Conservation (phyloP, 2,888 invertebrate species). For the Caenorhabditis plicata region DNA sequence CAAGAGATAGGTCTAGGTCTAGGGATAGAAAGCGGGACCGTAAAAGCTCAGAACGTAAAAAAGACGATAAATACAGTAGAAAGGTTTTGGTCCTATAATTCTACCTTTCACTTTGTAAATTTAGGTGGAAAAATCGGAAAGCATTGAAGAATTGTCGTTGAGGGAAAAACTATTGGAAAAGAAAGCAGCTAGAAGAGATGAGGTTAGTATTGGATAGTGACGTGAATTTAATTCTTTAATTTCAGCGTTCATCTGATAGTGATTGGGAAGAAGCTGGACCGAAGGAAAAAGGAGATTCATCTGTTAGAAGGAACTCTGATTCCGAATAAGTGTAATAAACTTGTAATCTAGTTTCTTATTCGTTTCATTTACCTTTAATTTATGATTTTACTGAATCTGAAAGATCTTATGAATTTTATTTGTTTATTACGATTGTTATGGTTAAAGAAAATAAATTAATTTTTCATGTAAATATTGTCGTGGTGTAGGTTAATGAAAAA, state of each 20-base stretch:
- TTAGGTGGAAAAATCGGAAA: slow-evolving; percentile 20
- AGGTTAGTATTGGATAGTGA: slow-evolving; percentile 3
- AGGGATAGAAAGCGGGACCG: slow-evolving; percentile 19
- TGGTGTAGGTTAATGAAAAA: no score
- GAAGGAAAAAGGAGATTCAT: slow-evolving; percentile 6
- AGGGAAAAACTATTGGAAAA: slow-evolving; percentile 50
- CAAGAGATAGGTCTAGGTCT: slow-evolving; percentile 6
- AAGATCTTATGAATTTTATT: no score
- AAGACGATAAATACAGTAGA: slow-evolving; percentile 17
- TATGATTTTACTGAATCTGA: no score
- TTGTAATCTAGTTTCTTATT: no score
- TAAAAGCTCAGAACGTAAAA: slow-evolving; percentile 16
- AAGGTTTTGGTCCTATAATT: slow-evolving; percentile 12
- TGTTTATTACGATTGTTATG: no score
- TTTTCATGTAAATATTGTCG: no score
- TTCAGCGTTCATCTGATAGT: slow-evolving; percentile 26
- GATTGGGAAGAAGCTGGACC: slow-evolving; percentile 27
- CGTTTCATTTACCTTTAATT: no score
- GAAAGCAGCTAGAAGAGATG: slow-evolving; percentile 12
- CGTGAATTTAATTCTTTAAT: slow-evolving; percentile 3
- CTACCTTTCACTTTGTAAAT: not conserved
- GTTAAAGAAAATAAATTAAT: no score
- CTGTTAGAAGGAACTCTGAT: not conserved
- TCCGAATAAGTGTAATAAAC: not conserved
- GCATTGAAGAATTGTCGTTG: slow-evolving; percentile 33